Evolutionary conservation across 2,113 vertebrate species (phyloP).

Genomic region (Ivindomyrus marchei): DNA sequence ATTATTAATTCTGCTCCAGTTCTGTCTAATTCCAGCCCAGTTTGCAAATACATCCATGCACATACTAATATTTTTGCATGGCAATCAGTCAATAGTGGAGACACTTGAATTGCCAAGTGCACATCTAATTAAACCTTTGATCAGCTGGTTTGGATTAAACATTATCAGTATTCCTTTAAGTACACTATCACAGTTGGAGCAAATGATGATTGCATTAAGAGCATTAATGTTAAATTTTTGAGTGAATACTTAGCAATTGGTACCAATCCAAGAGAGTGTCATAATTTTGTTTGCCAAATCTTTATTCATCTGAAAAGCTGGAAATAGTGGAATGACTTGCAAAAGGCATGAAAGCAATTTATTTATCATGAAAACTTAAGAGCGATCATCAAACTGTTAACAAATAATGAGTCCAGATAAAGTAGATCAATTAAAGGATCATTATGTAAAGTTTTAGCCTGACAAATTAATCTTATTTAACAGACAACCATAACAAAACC

Average conservation of each 20-base stretch:
- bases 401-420: not conserved
- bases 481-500: not conserved
- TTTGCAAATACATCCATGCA: not conserved
- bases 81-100: not conserved
- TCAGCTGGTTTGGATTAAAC: slow-evolving; percentile 25
- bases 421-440: not conserved
- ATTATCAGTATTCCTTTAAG: slow-evolving; percentile 31
- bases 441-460: not conserved
- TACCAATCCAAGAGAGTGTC: not conserved
- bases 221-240: not conserved
- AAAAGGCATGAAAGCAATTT: not conserved
- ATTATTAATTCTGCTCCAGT: not conserved
- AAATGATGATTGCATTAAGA: slow-evolving; percentile 12
- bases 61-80: not conserved
- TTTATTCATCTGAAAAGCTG: not conserved
- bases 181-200: slow-evolving; percentile 10
- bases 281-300: not conserved
- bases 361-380: not conserved
- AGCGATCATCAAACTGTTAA: not conserved
- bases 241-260: not conserved
- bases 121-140: slow-evolving; percentile 24
- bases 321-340: not conserved
- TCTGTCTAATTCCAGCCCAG: not conserved
- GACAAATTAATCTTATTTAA: not conserved
- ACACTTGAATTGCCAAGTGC: not conserved